These are phyloP conservation scores for Muraenolepis orangiensis DNA, from an alignment of 2,797 vertebrate genomes.

Conservation along the genomic window DNA sequence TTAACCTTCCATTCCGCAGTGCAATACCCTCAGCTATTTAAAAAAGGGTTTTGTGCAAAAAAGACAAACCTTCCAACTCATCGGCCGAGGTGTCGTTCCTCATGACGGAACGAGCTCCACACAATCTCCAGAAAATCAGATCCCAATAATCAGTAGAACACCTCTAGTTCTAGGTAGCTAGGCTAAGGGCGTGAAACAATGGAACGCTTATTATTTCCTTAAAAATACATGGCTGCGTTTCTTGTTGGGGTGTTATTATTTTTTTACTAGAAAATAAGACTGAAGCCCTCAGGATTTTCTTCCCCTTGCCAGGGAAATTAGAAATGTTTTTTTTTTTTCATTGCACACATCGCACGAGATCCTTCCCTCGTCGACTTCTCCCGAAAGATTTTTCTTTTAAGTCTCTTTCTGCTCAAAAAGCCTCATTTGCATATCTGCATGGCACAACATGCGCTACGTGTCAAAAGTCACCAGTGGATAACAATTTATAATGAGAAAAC, in stretches of 20 bases:
- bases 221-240: too few relatives aligned
- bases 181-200: too few relatives aligned
- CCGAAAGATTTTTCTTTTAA: conserved; percentile 51
- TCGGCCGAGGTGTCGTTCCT: too few relatives aligned
- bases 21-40: neutral
- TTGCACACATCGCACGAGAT: conserved; percentile 49
- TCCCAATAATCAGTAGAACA: too few relatives aligned
- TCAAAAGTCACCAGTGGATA: conserved; percentile 32
- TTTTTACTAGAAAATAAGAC: conserved; percentile 19
- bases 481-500: conserved; percentile 38
- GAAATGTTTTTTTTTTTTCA: conserved; percentile 51
- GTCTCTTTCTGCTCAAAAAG: conserved; percentile 40
- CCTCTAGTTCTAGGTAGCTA: too few relatives aligned
- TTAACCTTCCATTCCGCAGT: neutral
- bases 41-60: too few relatives aligned
- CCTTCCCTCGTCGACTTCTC: conserved; percentile 64
- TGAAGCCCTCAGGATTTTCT: conserved; percentile 40
- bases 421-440: conserved; percentile 43
- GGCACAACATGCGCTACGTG: conserved; percentile 41
- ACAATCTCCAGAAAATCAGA: too few relatives aligned
- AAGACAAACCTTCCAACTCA: too few relatives aligned
- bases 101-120: too few relatives aligned
- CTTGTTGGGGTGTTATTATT: neutral
- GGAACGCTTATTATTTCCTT: too few relatives aligned
- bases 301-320: conserved; percentile 66